These are phyloP conservation scores for Ctenoplectra terminalis DNA, from an alignment of 1,140 invertebrate genomes.

Conservation along the genomic window DNA sequence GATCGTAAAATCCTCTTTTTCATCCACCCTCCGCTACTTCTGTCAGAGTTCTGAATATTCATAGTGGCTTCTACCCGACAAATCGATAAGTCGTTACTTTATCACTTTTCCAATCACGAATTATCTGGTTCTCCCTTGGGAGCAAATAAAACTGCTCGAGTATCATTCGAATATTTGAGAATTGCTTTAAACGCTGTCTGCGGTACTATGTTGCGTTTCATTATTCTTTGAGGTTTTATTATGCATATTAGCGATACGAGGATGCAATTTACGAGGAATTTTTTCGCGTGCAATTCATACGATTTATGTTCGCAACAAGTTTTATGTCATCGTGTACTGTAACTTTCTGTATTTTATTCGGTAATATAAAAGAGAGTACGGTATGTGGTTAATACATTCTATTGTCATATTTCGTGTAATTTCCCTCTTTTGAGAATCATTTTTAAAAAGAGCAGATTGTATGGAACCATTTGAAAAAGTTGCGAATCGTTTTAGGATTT, in stretches of 20 bases:
- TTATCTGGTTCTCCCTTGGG: slow-evolving; percentile 26
- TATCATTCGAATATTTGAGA: background rate
- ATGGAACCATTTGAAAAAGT: background rate
- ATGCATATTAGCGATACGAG: background rate
- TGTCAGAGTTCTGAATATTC: slow-evolving; percentile 56
- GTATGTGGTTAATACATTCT: background rate
- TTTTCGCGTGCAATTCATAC: background rate
- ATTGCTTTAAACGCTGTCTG: slow-evolving; percentile 1
- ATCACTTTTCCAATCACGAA: slow-evolving; percentile 41
- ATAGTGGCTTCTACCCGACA: slow-evolving; percentile 17
- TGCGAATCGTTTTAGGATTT: background rate
- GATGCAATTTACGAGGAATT: background rate
- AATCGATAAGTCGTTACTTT: slow-evolving; percentile 63
- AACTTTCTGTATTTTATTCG: background rate
- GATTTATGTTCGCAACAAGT: background rate
- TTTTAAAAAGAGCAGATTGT: background rate
- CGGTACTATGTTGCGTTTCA: background rate
- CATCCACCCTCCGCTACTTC: background rate
- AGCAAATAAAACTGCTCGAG: background rate
- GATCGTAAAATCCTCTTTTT: background rate
- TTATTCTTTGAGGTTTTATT: background rate
- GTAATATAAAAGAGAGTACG: background rate
- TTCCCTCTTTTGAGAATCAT: background rate
- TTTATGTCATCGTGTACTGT: background rate
- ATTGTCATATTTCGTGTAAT: background rate